Base-by-base conservation (phyloP, 1,140 invertebrate genomes). In the Macrobrachium rosenbergii region DNA sequence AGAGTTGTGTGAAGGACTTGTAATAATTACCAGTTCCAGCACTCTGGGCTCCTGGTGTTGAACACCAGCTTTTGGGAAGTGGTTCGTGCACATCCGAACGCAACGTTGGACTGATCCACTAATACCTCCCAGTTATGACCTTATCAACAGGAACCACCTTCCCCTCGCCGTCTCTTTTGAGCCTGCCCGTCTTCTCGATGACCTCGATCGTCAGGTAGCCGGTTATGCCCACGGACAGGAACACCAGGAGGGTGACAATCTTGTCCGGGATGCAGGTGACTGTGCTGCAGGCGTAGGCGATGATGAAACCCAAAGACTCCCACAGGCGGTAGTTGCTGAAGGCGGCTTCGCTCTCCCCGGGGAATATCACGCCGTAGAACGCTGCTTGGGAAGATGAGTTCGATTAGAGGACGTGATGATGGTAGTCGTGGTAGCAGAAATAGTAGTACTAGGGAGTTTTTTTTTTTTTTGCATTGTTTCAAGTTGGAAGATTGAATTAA, bases 301-400 rank as follows among this genome's bases (percentile, higher is more conserved):
- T 94, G 2, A 98, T 96, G 90, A 98, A 97, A 0, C 98, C 98
- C 28, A 96, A 94, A 63, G 96, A 97, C 92, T 99, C 98, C 96
- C 98, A 98, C 21, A 99, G 94, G 69, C 98, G 94, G 92, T 97
- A 99, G 92, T 98, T 99, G 87, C 97, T 98, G 93, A 99, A 99
- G 0, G 98, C 98, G 0, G 98, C 96, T 92, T 99, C 98, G 91
- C 98, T 97, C 92, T 98, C 96, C 62, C 97, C 94, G 81, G 96
- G 93, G 93, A 98, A 99, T 21, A 98, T 93, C 11, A 97, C 96
- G 52, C 98, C 83, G 23, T 86, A 86, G 43, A 86, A 58, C 2
- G 83, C 83, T 86, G 83, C 2, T 10, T 52, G 64, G 16, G 60
- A 11, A 81, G 21, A 75, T 75, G 17, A 21, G 43, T 45, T 37